Conservation (phyloP, 2,113 vertebrate genomes). For the Turnix velox region DNA sequence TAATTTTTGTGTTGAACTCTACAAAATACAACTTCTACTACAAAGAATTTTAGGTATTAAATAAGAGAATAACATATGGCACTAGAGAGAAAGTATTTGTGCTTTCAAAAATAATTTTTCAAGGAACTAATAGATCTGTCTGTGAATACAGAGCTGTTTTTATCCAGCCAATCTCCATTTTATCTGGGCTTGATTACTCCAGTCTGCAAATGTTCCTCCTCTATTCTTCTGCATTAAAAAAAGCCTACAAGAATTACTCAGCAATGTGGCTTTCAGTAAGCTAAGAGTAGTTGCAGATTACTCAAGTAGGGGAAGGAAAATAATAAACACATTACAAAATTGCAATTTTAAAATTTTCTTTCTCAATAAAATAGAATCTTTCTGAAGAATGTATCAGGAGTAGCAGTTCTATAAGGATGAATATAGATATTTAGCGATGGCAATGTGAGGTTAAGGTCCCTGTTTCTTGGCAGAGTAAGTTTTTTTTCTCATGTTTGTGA, state of each 20-base stretch:
- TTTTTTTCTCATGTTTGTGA: not conserved
- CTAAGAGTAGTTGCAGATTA: not conserved
- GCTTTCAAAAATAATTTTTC: not conserved
- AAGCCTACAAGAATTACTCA: fast-evolving
- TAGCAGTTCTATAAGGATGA: not conserved
- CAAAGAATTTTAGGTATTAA: not conserved
- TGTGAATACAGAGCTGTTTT: not conserved
- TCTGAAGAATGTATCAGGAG: not conserved
- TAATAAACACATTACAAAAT: not conserved
- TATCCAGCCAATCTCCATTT: not conserved
- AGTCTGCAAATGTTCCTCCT: not conserved
- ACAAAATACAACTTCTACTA: not conserved
- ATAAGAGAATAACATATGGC: not conserved
- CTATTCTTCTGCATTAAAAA: not conserved
- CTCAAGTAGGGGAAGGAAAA: not conserved
- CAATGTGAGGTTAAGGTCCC: not conserved
- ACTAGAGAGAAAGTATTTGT: not conserved
- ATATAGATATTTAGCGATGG: not conserved
- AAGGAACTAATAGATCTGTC: not conserved
- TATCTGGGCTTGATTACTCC: not conserved
- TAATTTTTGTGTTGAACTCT: not conserved
- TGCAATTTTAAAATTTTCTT: not conserved
- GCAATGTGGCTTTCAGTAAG: not conserved
- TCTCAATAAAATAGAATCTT: not conserved
- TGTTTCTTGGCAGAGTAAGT: not conserved